A percentile compares a stretch with the other conserved stretches of the same genome.
Evolutionary conservation across 2,888 invertebrate genomes (phyloP).

Genomic region (Gymnoscelis rufifasciata): DNA sequence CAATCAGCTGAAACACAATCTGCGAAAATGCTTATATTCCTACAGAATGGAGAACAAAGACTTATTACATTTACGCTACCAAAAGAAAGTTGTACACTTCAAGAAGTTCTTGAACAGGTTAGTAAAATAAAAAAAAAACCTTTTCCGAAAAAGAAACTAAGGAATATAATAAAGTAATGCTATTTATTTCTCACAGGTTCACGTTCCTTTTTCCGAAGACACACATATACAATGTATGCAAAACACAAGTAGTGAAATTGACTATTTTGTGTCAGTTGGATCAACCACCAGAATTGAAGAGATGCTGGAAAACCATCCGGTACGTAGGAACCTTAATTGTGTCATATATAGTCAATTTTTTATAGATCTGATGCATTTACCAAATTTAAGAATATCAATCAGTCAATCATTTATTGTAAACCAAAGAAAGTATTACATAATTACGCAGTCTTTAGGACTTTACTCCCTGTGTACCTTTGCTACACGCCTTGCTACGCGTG

Average conservation of each 20-base stretch:
- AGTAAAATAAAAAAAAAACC: slow-evolving; percentile 17
- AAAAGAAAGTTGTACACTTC: slow-evolving; percentile 89
- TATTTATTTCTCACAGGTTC: slow-evolving; percentile 79
- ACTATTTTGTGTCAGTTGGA: slow-evolving; percentile 88
- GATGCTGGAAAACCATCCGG: slow-evolving; percentile 74
- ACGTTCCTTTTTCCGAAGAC: slow-evolving; percentile 83
- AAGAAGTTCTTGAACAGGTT: slow-evolving; percentile 89
- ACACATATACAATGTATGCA: slow-evolving; percentile 87
- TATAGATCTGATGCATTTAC: too few relatives aligned
- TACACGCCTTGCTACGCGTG: too few relatives aligned
- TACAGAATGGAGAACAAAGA: slow-evolving; percentile 88
- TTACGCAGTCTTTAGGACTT: too few relatives aligned
- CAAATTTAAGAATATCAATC: too few relatives aligned
- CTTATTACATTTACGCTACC: slow-evolving; percentile 90
- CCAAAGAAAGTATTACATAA: too few relatives aligned
- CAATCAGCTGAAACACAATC: slow-evolving; percentile 80
- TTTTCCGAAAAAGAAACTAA: too few relatives aligned
- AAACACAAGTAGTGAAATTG: slow-evolving; percentile 86
- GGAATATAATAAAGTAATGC: too few relatives aligned
- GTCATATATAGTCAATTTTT: too few relatives aligned
- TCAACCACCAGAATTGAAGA: slow-evolving; percentile 73
- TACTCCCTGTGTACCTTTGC: too few relatives aligned
- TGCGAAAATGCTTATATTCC: slow-evolving; percentile 88
- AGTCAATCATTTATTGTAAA: too few relatives aligned
- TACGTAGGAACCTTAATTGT: slow-evolving; percentile 35